A percentile compares a stretch with the other conserved stretches of the same genome.
Conservation (phyloP, 2,797 vertebrate species). For the Fundulus diaphanus region DNA sequence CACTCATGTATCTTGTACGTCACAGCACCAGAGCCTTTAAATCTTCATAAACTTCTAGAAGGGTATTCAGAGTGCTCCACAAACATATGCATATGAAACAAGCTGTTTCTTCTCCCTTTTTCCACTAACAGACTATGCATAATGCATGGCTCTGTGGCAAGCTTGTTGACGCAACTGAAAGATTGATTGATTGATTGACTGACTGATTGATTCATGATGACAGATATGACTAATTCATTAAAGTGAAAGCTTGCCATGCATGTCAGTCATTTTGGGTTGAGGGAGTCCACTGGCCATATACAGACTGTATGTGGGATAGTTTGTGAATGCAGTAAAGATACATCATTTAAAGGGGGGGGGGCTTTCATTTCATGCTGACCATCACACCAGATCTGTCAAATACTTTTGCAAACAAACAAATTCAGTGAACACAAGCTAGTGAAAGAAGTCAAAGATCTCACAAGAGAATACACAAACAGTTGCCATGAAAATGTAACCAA, state of each 20-base stretch:
- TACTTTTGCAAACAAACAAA: conserved; percentile 37
- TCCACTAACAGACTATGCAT: conserved; percentile 65
- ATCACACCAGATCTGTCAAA: conserved; percentile 73
- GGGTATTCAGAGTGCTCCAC: conserved; percentile 36
- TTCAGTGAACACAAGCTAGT: conserved; percentile 5
- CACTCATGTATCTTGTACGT: conserved; percentile 30
- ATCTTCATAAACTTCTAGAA: conserved; percentile 45
- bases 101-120: conserved; percentile 57
- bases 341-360: conserved; percentile 2
- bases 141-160: conserved; percentile 64
- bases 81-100: conserved; percentile 69
- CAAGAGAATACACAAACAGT: conserved; percentile 25
- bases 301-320: conserved; percentile 3
- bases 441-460: conserved; percentile 15
- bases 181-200: conserved; percentile 80
- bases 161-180: conserved; percentile 60
- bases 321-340: conserved; percentile 25
- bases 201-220: conserved; percentile 80
- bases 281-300: conserved; percentile 33
- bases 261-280: conserved; percentile 66
- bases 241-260: conserved; percentile 57
- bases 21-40: conserved; percentile 22
- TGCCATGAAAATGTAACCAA: conserved; percentile 44
- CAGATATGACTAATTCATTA: conserved; percentile 81
- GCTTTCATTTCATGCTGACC: conserved; percentile 60